phyloP scores from a whole-genome alignment of 2,113 vertebrate species.

The Catagonus wagneri region DNA sequence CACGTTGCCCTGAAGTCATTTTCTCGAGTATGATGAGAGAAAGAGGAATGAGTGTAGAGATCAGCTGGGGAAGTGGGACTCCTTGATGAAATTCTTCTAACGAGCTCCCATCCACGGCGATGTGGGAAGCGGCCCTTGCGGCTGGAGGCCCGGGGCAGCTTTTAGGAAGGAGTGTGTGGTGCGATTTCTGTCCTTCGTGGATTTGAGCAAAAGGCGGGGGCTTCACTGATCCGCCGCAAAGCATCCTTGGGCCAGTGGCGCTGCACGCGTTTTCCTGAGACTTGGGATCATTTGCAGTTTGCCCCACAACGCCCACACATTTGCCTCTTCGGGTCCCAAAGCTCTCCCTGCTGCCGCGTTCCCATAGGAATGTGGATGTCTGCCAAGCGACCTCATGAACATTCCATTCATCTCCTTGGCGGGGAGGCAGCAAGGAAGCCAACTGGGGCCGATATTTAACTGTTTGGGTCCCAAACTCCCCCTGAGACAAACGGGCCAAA shows the following conservation, averaged over 20 bases:
- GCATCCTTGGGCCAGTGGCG: conserved; percentile 75
- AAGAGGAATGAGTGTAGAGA: conserved; percentile 3
- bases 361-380: conserved; percentile 91
- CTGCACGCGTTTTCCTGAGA: conserved; percentile 80
- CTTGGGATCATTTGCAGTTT: conserved; percentile 85
- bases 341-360: conserved; percentile 87
- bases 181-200: conserved; percentile 41
- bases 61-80: conserved; percentile 53
- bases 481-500: conserved; percentile 58
- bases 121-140: conserved; percentile 64
- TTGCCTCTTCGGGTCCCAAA: conserved; percentile 84
- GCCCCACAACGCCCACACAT: conserved; percentile 88
- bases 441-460: conserved; percentile 87
- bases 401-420: conserved; percentile 91
- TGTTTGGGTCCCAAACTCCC: conserved; percentile 85
- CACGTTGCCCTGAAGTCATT: background rate
- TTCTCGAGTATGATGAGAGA: conserved; percentile 9
- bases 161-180: conserved; percentile 41
- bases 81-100: conserved; percentile 73
- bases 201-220: conserved; percentile 68
- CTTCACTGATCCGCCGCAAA: conserved; percentile 64
- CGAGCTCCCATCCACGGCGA: conserved; percentile 71
- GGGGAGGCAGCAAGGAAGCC: conserved; percentile 87
- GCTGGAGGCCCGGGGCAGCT: conserved; percentile 73
- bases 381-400: conserved; percentile 89